Evolutionary conservation across 2,888 invertebrate genomes (phyloP).

Genomic region (Epistrophe eligans): DNA sequence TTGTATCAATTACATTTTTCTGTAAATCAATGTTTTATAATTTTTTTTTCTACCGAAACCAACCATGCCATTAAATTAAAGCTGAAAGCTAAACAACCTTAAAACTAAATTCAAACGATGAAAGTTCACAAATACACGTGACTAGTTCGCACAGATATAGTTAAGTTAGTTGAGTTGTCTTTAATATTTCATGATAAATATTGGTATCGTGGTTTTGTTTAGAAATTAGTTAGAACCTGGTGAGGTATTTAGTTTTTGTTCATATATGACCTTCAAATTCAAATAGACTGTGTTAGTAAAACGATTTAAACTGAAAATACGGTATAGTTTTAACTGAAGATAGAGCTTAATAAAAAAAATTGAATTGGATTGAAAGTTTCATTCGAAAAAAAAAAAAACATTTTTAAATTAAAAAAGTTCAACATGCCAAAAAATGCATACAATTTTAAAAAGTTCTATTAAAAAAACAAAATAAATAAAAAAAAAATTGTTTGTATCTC

Average conservation of each 20-base stretch:
- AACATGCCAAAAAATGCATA: too few species aligned
- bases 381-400: too few species aligned
- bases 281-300: background rate
- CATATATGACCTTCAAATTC: background rate
- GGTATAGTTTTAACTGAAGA: too few species aligned
- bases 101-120: background rate
- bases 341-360: too few species aligned
- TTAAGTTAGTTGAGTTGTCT: conserved; percentile 2
- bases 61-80: background rate
- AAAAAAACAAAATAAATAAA: too few species aligned
- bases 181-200: conserved; percentile 9
- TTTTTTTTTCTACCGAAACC: background rate
- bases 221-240: background rate
- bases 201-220: background rate
- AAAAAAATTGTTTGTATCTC: too few species aligned
- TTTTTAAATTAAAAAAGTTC: too few species aligned
- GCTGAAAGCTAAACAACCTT: background rate
- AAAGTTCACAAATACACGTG: conserved; percentile 1
- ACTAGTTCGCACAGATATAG: conserved; percentile 14
- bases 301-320: background rate
- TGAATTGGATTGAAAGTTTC: too few species aligned
- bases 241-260: background rate
- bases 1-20: background rate
- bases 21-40: background rate
- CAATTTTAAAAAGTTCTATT: too few species aligned